These are phyloP conservation scores for Acanthopagrus latus DNA, from an alignment of 2,797 vertebrate genomes.

Conservation along the genomic window DNA sequence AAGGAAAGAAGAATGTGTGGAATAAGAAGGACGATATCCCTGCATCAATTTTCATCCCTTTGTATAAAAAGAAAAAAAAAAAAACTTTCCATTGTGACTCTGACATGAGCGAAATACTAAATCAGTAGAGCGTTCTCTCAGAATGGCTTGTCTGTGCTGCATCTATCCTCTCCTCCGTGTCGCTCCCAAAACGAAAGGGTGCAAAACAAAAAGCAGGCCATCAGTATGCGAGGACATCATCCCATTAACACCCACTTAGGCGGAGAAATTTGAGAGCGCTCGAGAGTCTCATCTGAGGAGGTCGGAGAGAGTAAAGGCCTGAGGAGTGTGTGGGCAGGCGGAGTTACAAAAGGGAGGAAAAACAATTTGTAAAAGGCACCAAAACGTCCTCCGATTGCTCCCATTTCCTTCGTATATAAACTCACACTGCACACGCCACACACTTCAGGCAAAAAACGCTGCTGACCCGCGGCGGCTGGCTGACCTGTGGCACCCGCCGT, in stretches of 20 bases:
- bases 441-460: constrained; percentile 10
- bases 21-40: neutral
- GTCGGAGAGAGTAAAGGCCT: neutral
- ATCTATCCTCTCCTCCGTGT: neutral
- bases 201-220: neutral
- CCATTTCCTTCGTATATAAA: constrained; percentile 11
- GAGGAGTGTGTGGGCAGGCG: neutral
- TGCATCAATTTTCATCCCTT: neutral
- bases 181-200: constrained; percentile 1
- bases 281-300: neutral
- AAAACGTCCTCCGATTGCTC: neutral
- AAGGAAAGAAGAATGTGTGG: neutral
- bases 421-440: neutral
- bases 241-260: constrained; percentile 9
- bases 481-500: constrained; percentile 19
- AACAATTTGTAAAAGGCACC: neutral
- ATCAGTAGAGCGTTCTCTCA: neutral
- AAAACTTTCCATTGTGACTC: neutral
- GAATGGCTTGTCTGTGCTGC: neutral
- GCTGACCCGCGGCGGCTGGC: constrained; percentile 2
- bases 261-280: neutral
- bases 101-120: neutral
- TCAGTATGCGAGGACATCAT: neutral
- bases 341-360: neutral
- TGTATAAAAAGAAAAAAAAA: neutral